Conservation (phyloP, 1,140 invertebrate genomes). For the Zaprionus vittiger region DNA sequence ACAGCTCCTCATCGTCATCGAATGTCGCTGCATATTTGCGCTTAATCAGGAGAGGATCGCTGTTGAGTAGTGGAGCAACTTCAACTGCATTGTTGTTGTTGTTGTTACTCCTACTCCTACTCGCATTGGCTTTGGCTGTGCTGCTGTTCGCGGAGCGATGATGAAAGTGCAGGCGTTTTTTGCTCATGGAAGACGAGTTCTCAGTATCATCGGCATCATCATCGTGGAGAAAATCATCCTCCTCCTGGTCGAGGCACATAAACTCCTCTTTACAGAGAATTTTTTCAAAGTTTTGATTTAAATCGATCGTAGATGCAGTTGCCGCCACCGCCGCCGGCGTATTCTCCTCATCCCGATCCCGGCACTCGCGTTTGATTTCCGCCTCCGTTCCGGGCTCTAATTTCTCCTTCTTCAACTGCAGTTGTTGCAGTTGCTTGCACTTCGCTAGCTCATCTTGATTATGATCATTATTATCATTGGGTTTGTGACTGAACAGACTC, state of each 20-base stretch:
- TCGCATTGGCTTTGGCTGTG: conserved; percentile 15
- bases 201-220: conserved; percentile 71
- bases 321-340: conserved; percentile 23
- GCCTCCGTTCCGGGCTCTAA: conserved; percentile 5
- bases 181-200: conserved; percentile 73
- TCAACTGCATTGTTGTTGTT: conserved; percentile 1
- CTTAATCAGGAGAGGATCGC: conserved; percentile 73
- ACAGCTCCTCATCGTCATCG: conserved; percentile 36
- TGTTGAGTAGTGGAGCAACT: conserved; percentile 5
- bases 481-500: conserved; percentile 71
- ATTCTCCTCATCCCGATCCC: conserved; percentile 31
- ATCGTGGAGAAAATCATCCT: conserved; percentile 72
- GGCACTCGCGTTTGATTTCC: conserved; percentile 65
- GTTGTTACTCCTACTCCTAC: conserved; percentile 9
- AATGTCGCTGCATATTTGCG: conserved; percentile 66
- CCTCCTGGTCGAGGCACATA: conserved; percentile 78
- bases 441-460: conserved; percentile 63
- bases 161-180: conserved; percentile 57
- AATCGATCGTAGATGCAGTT: conserved; percentile 71
- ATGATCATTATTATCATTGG: conserved; percentile 64
- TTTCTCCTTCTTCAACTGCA: conserved; percentile 62
- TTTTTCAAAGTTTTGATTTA: conserved; percentile 84
- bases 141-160: conserved; percentile 22
- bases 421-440: conserved; percentile 60
- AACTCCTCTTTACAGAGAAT: conserved; percentile 83